Percentiles rank a stretch among this genome's conserved stretches.
These are phyloP conservation scores for Arctopsyche grandis DNA, from an alignment of 1,140 invertebrate species.

Conservation along the genomic window DNA sequence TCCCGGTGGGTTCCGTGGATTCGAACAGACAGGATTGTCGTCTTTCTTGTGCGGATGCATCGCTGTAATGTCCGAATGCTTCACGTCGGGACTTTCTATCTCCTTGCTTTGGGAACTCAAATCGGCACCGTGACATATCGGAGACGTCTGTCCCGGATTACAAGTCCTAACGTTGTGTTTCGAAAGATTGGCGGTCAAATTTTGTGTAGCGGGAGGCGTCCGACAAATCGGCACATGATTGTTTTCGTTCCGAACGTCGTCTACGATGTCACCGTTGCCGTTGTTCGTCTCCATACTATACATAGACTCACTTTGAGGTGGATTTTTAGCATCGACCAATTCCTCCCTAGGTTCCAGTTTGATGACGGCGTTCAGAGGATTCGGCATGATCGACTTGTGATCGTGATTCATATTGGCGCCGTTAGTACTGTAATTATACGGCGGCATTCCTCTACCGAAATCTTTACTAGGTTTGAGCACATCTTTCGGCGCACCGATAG, in stretches of 20 bases:
- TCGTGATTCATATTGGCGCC: constrained; percentile 58
- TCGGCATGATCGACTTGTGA: constrained; percentile 61
- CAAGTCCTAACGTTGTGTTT: constrained; percentile 27
- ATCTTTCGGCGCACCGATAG: background rate
- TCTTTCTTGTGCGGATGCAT: constrained; percentile 14
- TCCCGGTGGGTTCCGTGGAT: constrained; percentile 51
- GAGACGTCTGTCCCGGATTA: constrained; percentile 41
- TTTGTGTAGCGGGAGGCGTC: constrained; percentile 42
- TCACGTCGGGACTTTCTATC: constrained; percentile 29
- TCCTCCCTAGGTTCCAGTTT: constrained; percentile 71
- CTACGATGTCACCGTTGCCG: constrained; percentile 57
- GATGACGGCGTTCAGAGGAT: constrained; percentile 66
- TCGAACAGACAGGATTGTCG: background rate
- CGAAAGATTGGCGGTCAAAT: constrained; percentile 24
- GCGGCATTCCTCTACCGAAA: constrained; percentile 37
- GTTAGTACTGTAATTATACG: constrained; percentile 55
- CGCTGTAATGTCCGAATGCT: constrained; percentile 13
- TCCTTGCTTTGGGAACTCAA: constrained; percentile 38
- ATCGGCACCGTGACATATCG: constrained; percentile 43
- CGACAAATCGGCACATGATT: constrained; percentile 30
- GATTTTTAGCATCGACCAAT: constrained; percentile 66
- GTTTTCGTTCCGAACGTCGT: constrained; percentile 10
- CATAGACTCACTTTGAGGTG: constrained; percentile 61
- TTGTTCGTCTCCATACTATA: constrained; percentile 62
- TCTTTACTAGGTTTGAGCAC: constrained; percentile 31